These are phyloP conservation scores for Cromileptes altivelis DNA, from an alignment of 2,113 vertebrate genomes.

Conservation along the genomic window DNA sequence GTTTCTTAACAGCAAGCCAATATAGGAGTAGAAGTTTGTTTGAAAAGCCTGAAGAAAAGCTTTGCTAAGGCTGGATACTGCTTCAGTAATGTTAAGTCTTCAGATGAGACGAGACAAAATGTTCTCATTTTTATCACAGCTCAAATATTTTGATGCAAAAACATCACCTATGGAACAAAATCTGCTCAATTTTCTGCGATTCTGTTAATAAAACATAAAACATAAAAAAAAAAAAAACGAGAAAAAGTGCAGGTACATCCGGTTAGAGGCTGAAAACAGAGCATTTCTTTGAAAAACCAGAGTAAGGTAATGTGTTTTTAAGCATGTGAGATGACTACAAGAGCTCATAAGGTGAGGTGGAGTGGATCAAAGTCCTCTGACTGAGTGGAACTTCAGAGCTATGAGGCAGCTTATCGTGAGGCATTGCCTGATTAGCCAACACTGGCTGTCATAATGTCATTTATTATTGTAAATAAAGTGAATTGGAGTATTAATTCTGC, in stretches of 20 bases:
- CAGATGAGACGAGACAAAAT: background rate
- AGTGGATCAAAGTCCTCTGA: conserved; percentile 45
- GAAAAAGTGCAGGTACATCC: background rate
- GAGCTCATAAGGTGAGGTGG: background rate
- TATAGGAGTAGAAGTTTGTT: conserved; percentile 3
- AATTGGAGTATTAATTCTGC: conserved; percentile 1
- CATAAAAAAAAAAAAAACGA: too few relatives aligned
- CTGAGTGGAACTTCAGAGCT: background rate
- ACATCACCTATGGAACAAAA: background rate
- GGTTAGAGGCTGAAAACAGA: background rate
- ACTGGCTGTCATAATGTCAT: background rate
- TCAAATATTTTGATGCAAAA: background rate
- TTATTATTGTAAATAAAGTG: conserved; percentile 3
- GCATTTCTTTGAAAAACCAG: background rate
- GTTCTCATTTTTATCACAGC: background rate
- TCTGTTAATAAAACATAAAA: background rate
- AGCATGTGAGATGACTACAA: background rate
- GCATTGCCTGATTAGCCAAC: conserved; percentile 8
- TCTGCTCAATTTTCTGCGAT: background rate
- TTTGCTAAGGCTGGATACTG: background rate
- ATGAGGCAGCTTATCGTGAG: background rate
- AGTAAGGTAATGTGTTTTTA: background rate
- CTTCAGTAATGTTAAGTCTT: background rate
- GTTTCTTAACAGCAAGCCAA: background rate
- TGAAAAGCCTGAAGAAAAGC: background rate